phyloP scores from a whole-genome alignment of 2,113 vertebrate genomes.

The Zonotrichia leucophrys region DNA sequence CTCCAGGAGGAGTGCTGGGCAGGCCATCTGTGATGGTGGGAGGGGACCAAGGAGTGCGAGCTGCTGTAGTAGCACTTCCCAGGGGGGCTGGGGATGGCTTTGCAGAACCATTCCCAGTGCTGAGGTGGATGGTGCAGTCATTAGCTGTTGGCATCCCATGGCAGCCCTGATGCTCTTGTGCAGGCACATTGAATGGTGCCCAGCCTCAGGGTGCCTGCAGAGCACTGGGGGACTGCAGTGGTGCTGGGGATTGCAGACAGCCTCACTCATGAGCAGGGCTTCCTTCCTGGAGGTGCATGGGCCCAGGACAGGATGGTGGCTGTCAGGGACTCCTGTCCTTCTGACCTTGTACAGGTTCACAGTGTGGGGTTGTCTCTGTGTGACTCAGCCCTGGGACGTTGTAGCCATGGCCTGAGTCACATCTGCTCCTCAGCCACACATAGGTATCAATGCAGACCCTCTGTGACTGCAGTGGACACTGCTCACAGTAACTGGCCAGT shows the following conservation, averaged over 20 bases:
- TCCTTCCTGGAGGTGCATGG: accelerated
- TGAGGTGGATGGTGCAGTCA: background rate
- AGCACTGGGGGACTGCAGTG: no score
- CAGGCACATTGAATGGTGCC: background rate
- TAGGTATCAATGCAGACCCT: background rate
- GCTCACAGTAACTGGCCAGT: background rate
- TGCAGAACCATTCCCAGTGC: background rate
- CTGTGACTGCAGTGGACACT: accelerated
- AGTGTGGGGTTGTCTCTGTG: background rate
- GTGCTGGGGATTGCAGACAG: background rate
- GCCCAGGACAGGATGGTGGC: background rate
- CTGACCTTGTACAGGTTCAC: accelerated
- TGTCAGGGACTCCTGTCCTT: background rate
- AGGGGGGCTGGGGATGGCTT: background rate
- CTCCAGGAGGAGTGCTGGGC: constrained; percentile 44
- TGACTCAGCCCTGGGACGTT: background rate
- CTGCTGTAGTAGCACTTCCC: constrained; percentile 48
- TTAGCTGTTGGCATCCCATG: background rate
- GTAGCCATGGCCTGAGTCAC: accelerated
- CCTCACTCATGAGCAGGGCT: background rate
- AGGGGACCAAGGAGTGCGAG: background rate
- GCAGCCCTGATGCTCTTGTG: background rate
- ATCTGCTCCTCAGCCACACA: background rate
- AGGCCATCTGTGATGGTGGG: constrained; percentile 34
- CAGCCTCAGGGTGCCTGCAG: background rate